Percentiles rank a stretch among this genome's conserved stretches.
phyloP scores from a whole-genome alignment of 2,797 vertebrate species.

The Cirrhinus molitorella region DNA sequence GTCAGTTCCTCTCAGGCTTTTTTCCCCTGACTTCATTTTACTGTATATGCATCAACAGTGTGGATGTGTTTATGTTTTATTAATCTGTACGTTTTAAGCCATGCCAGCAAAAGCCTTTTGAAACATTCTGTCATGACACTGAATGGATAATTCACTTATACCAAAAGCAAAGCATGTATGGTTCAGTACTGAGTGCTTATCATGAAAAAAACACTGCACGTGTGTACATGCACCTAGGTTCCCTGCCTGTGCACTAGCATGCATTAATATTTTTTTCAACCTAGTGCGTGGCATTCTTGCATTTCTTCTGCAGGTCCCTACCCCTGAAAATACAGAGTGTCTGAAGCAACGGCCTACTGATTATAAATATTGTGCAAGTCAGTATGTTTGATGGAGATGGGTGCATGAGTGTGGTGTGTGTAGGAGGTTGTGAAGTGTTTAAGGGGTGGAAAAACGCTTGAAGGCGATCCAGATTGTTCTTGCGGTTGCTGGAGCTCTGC shows the following conservation, averaged over 20 bases:
- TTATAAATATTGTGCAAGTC: not conserved
- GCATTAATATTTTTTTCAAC: not conserved
- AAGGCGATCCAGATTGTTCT: not conserved
- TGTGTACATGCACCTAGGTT: not conserved
- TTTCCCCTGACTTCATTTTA: constrained; percentile 28
- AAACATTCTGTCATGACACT: constrained; percentile 46
- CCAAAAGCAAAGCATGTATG: not conserved
- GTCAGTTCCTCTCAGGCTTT: constrained; percentile 40
- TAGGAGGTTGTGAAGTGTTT: not conserved
- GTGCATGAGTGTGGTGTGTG: not conserved
- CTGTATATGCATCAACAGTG: constrained; percentile 28
- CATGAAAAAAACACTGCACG: no score
- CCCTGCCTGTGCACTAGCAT: not conserved
- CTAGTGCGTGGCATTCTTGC: not conserved
- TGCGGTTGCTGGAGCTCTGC: not conserved
- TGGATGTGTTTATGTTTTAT: not conserved
- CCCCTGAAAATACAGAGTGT: not conserved
- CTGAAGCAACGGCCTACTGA: not conserved
- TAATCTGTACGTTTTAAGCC: constrained; percentile 5
- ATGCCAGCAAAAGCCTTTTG: constrained; percentile 38
- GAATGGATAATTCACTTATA: constrained; percentile 48
- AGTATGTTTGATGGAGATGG: not conserved
- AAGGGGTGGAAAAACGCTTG: not conserved
- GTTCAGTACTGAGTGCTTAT: not conserved
- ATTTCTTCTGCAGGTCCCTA: not conserved